phyloP scores from a whole-genome alignment of 2,888 invertebrate species.

The Sarcophaga carnaria region DNA sequence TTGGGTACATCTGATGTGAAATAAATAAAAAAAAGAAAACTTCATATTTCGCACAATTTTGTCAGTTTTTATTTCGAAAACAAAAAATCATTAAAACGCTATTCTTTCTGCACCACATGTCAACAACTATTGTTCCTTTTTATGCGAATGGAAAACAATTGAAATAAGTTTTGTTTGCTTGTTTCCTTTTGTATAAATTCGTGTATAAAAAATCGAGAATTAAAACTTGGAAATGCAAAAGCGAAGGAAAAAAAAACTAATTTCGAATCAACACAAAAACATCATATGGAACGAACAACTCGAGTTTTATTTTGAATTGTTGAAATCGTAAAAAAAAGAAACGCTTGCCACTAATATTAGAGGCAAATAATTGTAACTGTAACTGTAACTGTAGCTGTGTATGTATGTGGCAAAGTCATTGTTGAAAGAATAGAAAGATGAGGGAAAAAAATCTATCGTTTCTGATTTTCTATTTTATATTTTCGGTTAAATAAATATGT shows the following conservation, averaged over 20 bases:
- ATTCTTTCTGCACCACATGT: conserved; percentile 48
- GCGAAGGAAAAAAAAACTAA: background rate
- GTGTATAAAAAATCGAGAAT: conserved; percentile 19
- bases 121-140: conserved; percentile 50
- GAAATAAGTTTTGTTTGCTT: background rate
- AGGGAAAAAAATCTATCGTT: background rate
- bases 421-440: conserved; percentile 8
- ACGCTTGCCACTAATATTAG: conserved; percentile 28
- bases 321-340: conserved; percentile 16
- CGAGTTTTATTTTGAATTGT: conserved; percentile 46
- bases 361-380: conserved; percentile 23
- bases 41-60: conserved; percentile 5
- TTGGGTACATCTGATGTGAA: too few relatives aligned
- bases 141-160: conserved; percentile 17
- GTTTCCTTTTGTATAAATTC: conserved; percentile 4
- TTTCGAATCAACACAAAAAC: conserved; percentile 3
- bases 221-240: conserved; percentile 3
- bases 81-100: conserved; percentile 31
- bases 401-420: background rate
- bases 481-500: conserved; percentile 42
- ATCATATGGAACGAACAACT: conserved; percentile 29
- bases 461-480: background rate
- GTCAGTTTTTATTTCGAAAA: conserved; percentile 5
- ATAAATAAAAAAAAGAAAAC: too few relatives aligned
- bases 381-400: background rate